phyloP scores from a whole-genome alignment of 2,888 invertebrate species.

The Endomychus coccineus region DNA sequence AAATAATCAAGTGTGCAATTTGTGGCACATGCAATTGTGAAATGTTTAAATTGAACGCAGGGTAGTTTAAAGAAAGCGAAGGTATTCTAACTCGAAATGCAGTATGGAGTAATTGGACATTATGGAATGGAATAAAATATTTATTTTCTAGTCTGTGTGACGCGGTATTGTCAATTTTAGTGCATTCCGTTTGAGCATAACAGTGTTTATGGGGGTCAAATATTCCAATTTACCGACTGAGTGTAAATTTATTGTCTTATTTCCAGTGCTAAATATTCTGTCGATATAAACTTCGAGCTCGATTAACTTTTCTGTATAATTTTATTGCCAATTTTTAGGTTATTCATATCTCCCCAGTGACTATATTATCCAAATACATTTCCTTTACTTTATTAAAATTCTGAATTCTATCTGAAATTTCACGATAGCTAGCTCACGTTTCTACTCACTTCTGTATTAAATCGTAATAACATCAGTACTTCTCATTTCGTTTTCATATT shows the following conservation, averaged over 20 bases:
- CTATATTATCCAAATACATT: constrained; percentile 10
- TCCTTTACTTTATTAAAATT: not conserved
- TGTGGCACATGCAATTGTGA: no score
- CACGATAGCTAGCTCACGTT: no score
- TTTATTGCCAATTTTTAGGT: constrained; percentile 40
- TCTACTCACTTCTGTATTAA: no score
- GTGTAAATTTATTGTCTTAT: constrained; percentile 41
- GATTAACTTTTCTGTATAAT: constrained; percentile 40
- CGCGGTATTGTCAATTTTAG: constrained; percentile 36
- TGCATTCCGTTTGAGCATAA: constrained; percentile 38
- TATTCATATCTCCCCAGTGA: constrained; percentile 28
- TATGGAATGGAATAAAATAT: constrained; percentile 1
- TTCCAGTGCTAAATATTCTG: constrained; percentile 40
- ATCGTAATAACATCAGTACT: no score
- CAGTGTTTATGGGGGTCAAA: constrained; percentile 43
- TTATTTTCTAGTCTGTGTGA: constrained; percentile 2
- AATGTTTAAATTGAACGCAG: no score
- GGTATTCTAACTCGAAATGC: not conserved
- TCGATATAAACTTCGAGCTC: constrained; percentile 36
- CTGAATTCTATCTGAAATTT: no score
- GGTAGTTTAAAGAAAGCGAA: no score
- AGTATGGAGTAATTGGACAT: not conserved
- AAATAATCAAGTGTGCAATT: no score
- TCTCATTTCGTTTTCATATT: no score
- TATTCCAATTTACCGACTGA: constrained; percentile 42